phyloP scores from a whole-genome alignment of 2,888 invertebrate genomes.

The Xestia xanthographa region DNA sequence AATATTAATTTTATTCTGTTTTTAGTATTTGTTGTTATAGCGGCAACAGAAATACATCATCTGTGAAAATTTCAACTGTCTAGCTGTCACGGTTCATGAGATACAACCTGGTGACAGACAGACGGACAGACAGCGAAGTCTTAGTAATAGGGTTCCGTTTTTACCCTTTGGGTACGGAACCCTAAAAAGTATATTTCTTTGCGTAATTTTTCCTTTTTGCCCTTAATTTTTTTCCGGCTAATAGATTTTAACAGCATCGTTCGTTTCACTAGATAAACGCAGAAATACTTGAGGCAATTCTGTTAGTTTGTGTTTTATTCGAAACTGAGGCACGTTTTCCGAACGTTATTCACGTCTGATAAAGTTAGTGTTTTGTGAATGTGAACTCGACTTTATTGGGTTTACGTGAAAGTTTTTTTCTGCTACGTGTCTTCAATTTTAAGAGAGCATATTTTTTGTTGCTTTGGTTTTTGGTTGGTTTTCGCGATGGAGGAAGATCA shows the following conservation, averaged over 20 bases:
- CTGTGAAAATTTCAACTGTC: too few relatives aligned
- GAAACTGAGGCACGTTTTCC: constrained; percentile 37
- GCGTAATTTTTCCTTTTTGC: constrained; percentile 28
- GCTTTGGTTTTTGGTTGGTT: not conserved
- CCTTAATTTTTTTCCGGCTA: constrained; percentile 58
- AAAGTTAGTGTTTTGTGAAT: constrained; percentile 30
- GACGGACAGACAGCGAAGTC: too few relatives aligned
- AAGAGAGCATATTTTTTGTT: not conserved
- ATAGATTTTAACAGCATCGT: constrained; percentile 62
- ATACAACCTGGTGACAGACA: too few relatives aligned
- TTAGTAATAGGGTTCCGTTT: too few relatives aligned
- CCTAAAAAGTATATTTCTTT: constrained; percentile 32
- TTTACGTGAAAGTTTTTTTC: constrained; percentile 19
- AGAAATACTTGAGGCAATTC: constrained; percentile 39
- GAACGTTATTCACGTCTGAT: constrained; percentile 40
- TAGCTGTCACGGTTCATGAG: too few relatives aligned
- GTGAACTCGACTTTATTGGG: constrained; percentile 20
- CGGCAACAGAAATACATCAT: too few relatives aligned
- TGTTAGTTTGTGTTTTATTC: constrained; percentile 46
- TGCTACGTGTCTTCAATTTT: not conserved
- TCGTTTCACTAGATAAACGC: constrained; percentile 54
- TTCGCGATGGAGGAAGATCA: too few relatives aligned
- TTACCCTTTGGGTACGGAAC: too few relatives aligned
- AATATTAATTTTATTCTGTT: too few relatives aligned
- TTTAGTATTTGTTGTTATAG: too few relatives aligned